phyloP scores from a whole-genome alignment of 2,113 vertebrate genomes.

The Erythrolamprus reginae region DNA sequence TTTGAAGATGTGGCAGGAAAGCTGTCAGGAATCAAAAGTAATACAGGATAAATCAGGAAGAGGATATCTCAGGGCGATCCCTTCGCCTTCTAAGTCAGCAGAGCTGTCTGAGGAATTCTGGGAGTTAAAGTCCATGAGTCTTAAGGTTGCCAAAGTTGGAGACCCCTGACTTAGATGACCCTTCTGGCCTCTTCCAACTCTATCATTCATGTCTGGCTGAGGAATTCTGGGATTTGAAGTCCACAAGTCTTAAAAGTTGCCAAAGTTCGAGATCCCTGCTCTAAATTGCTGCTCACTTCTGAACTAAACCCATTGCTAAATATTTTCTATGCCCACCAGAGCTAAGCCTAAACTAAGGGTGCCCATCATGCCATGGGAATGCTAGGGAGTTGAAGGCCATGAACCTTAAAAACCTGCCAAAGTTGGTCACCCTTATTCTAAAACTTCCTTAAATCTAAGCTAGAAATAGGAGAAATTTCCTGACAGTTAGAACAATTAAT shows the following conservation, averaged over 20 bases:
- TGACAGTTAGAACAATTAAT: background rate
- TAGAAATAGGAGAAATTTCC: background rate
- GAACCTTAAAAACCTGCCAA: background rate
- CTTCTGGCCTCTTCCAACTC: no score
- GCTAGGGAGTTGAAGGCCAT: background rate
- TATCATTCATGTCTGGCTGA: no score
- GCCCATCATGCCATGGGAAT: background rate
- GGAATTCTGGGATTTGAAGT: no score
- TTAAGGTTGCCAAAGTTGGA: no score
- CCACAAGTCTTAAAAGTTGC: no score
- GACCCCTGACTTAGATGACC: no score
- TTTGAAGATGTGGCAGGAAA: background rate
- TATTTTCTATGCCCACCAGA: background rate
- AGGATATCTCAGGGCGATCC: background rate
- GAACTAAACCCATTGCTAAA: background rate
- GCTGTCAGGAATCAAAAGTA: background rate
- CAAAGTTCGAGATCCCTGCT: no score
- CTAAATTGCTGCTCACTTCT: background rate
- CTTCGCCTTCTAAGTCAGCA: no score
- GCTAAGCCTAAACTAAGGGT: background rate
- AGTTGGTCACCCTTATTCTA: background rate
- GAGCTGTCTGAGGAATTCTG: no score
- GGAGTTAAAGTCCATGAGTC: no score
- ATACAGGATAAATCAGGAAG: background rate
- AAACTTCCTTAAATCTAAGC: background rate